Evolutionary conservation across 2,888 invertebrate species (phyloP), one percentile per base, ranked within the genome.

Genomic region (Oligia strigilis): DNA sequence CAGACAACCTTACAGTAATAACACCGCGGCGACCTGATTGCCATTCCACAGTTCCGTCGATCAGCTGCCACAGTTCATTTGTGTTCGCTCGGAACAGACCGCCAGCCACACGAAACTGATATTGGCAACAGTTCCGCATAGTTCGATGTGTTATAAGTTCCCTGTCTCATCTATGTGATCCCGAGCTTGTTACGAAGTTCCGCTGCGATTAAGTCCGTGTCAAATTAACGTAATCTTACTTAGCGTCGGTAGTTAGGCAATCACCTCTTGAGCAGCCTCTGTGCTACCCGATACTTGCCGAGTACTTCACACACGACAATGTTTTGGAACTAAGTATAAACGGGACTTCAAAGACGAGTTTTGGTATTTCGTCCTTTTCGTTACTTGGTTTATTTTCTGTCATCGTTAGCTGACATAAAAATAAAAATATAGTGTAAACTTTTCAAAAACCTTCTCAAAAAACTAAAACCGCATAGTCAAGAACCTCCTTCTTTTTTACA

Each of bases 201-300:
- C 64, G 65, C 23, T 62, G 84, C 60, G 75, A 84, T 85, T 79
- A 86, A 84, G 67, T 71, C 65, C 78, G 82, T 87, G 82, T 87
- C 75, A 81, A 86, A 87, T 86, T 86, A 87, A 87, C 78, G 75
- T 84, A 81, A 86, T 86, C 82, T 87, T 81, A 72, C 74, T 87
- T 87, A 84, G 85, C 65, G 80, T 72, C 67, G 62, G 77, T 81
- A 84, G 81, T 87, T 87, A 87, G 72, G 73, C 84, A 67, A 72
- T 84, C 84, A 67, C 84, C 77, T 75, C 77, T 84, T 67, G 70
- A 87, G 23, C 75, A 58, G 80, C 64, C 74, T 85, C 64, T 84
- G 85, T 70, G 84, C 69, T 43, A 85, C 66, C 52, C 64, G 84
- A 85, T 71, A 77, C 80, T 40, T n/a, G 60, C 52, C 40, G 58